These are phyloP conservation scores for Tetranychus truncatus DNA, from an alignment of 2,888 invertebrate species.

Conservation along the genomic window DNA sequence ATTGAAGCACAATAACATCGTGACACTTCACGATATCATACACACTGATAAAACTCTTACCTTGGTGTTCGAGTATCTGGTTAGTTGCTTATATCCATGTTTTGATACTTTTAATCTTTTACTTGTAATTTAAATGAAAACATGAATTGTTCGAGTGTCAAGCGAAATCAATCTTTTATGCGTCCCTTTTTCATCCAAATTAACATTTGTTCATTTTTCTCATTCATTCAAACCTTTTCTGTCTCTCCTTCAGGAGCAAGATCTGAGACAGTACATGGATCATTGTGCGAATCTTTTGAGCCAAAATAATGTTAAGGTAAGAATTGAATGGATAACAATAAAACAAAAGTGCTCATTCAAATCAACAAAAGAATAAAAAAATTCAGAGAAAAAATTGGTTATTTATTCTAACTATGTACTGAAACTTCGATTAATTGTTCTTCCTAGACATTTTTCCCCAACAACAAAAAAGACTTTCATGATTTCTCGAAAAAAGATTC, in stretches of 20 bases:
- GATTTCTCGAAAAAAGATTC: conserved; percentile 45
- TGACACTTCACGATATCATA: conserved; percentile 48
- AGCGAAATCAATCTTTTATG: no score
- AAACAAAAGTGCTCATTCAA: neutral
- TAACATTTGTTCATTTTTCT: neutral
- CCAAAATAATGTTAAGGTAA: conserved; percentile 53
- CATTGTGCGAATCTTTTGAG: conserved; percentile 50
- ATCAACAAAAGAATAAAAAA: no score
- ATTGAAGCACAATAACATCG: conserved; percentile 47
- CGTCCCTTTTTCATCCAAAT: no score
- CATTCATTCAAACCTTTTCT: neutral
- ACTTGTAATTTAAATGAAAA: neutral
- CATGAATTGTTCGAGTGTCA: no score
- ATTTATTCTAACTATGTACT: no score
- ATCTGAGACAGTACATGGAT: conserved; percentile 50
- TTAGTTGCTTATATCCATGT: conserved; percentile 29
- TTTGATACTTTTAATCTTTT: conserved; percentile 1
- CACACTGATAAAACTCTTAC: conserved; percentile 46
- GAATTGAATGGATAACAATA: conserved; percentile 17
- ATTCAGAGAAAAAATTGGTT: no score
- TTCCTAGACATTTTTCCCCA: no score
- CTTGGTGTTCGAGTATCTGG: conserved; percentile 45
- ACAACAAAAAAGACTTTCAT: conserved; percentile 45
- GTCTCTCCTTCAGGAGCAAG: conserved; percentile 37
- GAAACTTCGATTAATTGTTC: no score